Evolutionary conservation across 2,888 invertebrate species (phyloP).

Genomic region (Pristionchus fissidentatus): DNA sequence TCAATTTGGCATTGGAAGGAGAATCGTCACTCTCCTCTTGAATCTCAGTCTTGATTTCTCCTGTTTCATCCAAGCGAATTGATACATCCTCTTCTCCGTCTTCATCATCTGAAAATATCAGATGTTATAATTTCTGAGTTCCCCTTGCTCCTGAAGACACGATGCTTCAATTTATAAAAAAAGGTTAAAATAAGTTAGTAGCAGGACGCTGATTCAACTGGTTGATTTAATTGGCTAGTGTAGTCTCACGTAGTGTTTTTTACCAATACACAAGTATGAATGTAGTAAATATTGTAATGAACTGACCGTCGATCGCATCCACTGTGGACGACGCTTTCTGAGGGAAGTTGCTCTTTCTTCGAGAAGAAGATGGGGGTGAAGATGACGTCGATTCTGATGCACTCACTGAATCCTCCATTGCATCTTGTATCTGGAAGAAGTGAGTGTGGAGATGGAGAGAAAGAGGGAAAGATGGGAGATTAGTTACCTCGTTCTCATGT

Average conservation of each 20-base stretch:
- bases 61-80: not conserved
- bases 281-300: not conserved
- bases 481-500: constrained; percentile 36
- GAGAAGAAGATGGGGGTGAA: constrained; percentile 7
- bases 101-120: not conserved
- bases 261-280: too few species aligned
- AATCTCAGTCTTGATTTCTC: not conserved
- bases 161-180: not conserved
- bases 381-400: constrained; percentile 1
- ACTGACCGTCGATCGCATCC: not conserved
- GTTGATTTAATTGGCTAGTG: too few species aligned
- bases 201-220: too few species aligned
- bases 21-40: not conserved
- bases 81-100: not conserved
- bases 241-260: too few species aligned
- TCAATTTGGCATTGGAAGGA: not conserved
- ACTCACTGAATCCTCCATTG: constrained; percentile 10
- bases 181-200: too few species aligned
- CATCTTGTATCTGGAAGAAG: not conserved
- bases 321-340: not conserved
- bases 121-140: not conserved
- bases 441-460: not conserved
- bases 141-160: not conserved
- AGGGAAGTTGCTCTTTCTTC: not conserved
- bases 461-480: not conserved